A percentile compares a stretch with the other conserved stretches of the same genome.
These are phyloP conservation scores for Papilio xuthus DNA, from an alignment of 1,140 invertebrate genomes.

Conservation along the genomic window DNA sequence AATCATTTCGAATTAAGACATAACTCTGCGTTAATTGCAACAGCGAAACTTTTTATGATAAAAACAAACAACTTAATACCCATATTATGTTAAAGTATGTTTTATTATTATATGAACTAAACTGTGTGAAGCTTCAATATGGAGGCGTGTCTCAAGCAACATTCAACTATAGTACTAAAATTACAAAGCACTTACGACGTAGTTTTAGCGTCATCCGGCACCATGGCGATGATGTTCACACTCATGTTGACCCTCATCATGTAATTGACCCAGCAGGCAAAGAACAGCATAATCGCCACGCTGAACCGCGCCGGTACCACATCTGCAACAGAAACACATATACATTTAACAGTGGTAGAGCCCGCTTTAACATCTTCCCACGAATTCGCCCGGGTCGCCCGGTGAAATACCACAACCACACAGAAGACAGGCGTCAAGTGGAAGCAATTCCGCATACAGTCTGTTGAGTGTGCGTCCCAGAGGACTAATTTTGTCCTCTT, in stretches of 20 bases:
- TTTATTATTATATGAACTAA: background rate
- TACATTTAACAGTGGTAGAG: too few species aligned
- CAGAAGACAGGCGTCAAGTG: too few species aligned
- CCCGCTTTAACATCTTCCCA: too few species aligned
- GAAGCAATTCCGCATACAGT: too few species aligned
- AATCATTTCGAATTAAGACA: background rate
- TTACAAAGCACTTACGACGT: slow-evolving; percentile 60
- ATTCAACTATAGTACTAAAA: background rate
- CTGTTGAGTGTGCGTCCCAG: too few species aligned
- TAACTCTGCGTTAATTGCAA: background rate
- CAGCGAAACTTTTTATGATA: background rate
- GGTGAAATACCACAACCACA: too few species aligned
- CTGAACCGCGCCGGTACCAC: slow-evolving; percentile 79
- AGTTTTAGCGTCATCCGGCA: slow-evolving; percentile 60
- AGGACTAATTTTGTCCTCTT: too few species aligned
- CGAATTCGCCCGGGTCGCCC: too few species aligned
- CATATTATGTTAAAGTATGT: background rate
- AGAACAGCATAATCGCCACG: slow-evolving; percentile 86
- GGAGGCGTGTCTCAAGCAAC: background rate
- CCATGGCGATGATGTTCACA: slow-evolving; percentile 89
- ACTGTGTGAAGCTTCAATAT: background rate
- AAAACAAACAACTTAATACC: background rate
- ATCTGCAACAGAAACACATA: slow-evolving; percentile 57
- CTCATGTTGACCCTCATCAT: slow-evolving; percentile 88
- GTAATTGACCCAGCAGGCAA: slow-evolving; percentile 88